Percentiles rank a stretch among this genome's conserved stretches.
Conservation (phyloP, 2,113 vertebrate genomes). For the Podilymbus podiceps region DNA sequence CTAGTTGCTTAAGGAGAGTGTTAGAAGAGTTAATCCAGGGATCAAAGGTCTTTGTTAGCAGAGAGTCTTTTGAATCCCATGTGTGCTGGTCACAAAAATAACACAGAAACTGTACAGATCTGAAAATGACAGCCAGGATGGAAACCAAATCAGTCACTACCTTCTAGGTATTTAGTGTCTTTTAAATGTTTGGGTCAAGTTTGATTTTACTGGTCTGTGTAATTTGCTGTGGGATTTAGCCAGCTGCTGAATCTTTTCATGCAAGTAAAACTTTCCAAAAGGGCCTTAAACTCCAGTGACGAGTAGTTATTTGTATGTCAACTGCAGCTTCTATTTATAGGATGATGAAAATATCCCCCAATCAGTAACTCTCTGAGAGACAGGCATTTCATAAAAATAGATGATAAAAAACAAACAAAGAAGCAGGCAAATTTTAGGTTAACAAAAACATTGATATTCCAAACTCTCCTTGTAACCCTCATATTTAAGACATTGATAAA, state of each 20-base stretch:
- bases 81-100: background rate
- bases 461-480: background rate
- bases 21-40: constrained; percentile 30
- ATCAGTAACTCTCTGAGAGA: constrained; percentile 25
- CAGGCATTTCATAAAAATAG: constrained; percentile 40
- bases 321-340: constrained; percentile 40
- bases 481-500: background rate
- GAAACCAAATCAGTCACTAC: background rate
- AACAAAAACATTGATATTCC: background rate
- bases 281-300: background rate
- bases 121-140: background rate
- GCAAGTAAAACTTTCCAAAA: constrained; percentile 19
- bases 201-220: background rate
- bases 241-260: background rate
- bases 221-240: background rate
- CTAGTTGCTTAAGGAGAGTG: constrained; percentile 11
- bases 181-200: constrained; percentile 4
- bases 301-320: constrained; percentile 38
- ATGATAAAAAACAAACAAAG: constrained; percentile 1
- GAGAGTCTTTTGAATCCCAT: background rate
- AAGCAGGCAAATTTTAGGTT: background rate
- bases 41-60: constrained; percentile 53
- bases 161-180: background rate
- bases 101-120: constrained; percentile 5
- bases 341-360: constrained; percentile 43